Evolutionary conservation across 2,888 invertebrate genomes (phyloP), one percentile per base, ranked within the genome.

Genomic region (Harpalus rufipes): DNA sequence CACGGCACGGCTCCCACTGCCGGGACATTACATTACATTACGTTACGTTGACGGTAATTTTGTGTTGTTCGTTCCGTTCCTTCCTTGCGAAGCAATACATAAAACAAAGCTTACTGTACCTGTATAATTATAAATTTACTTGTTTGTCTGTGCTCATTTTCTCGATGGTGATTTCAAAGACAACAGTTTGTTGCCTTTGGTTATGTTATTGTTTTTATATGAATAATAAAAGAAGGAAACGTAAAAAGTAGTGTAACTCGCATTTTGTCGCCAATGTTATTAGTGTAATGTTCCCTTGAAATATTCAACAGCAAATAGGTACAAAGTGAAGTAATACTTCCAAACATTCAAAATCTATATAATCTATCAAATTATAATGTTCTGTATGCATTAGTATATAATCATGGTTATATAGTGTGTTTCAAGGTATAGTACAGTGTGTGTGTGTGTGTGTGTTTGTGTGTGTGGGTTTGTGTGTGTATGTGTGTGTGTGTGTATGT

Each of bases 41-140:
- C 68, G 72, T 74, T 74, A 74, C 44, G 44, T 74, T 21, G 79
- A 32, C 79, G 79, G 79, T 79, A 56, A 79, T 79, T 61, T 74
- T 44, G 44, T 68, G 41, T 44, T 79, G 79, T 79, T 58, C 18
- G 79, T 79, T 80, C 32, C 58, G 39, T 79, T 65, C 18, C 16
- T 79, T 65, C 12, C 44, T 51, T 51, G 44, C 10, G 10, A 51
- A 12, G 44, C 44, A 10, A 39, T 14, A 68, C 39, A 39, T 68
- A 68, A 68, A 68, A 68, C 68, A 68, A 68, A 68, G 41, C 32
- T 39, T n/a, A 63, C 12, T 63, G 10, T 32, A 65, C n/a, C 32
- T 65, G 10, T 65, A 68, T 68, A 32, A 68, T 68, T 68, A 68
- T 68, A 68, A 41, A 68, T 68, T 68, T 39, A 68, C 39, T 12